Evolutionary conservation across 1,140 invertebrate species (phyloP), one percentile per base, ranked within the genome.

Genomic region (Calycopis cecrops): DNA sequence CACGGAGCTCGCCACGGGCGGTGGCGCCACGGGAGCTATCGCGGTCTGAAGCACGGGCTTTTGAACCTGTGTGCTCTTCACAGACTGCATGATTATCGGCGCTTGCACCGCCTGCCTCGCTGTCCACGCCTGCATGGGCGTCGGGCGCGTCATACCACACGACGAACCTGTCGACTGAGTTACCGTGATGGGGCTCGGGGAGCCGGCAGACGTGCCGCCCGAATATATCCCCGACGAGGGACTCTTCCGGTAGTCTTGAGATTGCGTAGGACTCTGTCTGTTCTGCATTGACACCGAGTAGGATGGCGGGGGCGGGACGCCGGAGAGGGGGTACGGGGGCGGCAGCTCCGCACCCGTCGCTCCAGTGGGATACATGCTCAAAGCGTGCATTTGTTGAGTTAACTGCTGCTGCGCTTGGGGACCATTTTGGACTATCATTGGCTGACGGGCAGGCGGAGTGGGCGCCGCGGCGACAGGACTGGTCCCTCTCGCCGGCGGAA

Each of bases 21-120:
- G 91, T 4, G 94, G 94, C 0, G 93, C 91, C 0, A 94, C 92
- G 0, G 96, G 96, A 11, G 96, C 96, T 8, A 97, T 96, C 0
- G 97, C 97, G 6, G 96, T 98, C 79, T 98, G 97, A 35, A 98
- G 84, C 0, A 97, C 92, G 0, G 97, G 97, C 81, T 98, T 98
- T 71, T 97, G 95, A 4, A 98, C 96, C 79, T 97, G 95, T 0
- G 95, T 97, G 88, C 95, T 97, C 76, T 97, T 97, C 1, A 98
- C 97, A 17, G 95, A 96, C 76, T 98, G 96, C 96, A 98, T 98
- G 34, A 98, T 97, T 55, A 98, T 96, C 0, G 96, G 96, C 11
- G 95, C 93, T 71, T 98, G 96, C 68, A 95, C 94, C 12, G 94
- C 92, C 75, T 95, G 93, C 40, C 94, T 90, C 44, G 93, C 93